Base-by-base conservation (phyloP, 30 jellyfish, hydroid and myxozoan species). In the Rhopilema esculentum region DNA sequence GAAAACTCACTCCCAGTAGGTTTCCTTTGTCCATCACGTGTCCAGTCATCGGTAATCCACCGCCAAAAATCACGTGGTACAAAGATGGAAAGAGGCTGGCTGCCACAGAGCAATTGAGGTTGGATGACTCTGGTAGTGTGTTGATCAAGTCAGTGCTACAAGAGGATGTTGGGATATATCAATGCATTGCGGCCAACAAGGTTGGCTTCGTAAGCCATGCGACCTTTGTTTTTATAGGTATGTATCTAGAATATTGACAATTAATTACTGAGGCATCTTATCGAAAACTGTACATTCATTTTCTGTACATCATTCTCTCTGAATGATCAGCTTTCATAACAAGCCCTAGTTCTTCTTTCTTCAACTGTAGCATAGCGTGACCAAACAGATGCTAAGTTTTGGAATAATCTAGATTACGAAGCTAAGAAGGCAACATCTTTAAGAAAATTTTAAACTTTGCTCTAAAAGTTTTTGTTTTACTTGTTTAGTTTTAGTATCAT, bases 111-210 rank as follows among this genome's bases (percentile, higher is more conserved):
- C 26, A 21, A 1, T 32, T 32, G 12, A 27, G 48, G 17, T n/a
- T 67, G 20, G 48, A 16, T 20, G 83, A 52, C 16, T 23, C 26
- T 12, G 90, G 79, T 15, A 0, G 18, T 30, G 0, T 75, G 23
- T 63, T 0, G 0, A 49, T 79, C 16, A 21, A 24, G 7, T 20
- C 88, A 0, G 1, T 70, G 24, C 40, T 15, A 21, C 69, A 27
- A 23, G 53, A 68, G 77, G 87, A 77, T 57, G 80, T 30, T 28
- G 96, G 96, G 57, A 74, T 88, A 27, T 88, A 77, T 70, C 96
- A 88, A 63, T 88, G 96, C 81, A 52, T 88, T 77, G 96, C 96
- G 64, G 69, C 63, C 22, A 88, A 79, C 68, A 68, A 69, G 25
- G 63, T 77, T 25, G 91, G 83, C 50, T 6, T 62, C 0, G 32